Conservation (phyloP, 2,113 vertebrate species). For the Corythaixoides concolor region DNA sequence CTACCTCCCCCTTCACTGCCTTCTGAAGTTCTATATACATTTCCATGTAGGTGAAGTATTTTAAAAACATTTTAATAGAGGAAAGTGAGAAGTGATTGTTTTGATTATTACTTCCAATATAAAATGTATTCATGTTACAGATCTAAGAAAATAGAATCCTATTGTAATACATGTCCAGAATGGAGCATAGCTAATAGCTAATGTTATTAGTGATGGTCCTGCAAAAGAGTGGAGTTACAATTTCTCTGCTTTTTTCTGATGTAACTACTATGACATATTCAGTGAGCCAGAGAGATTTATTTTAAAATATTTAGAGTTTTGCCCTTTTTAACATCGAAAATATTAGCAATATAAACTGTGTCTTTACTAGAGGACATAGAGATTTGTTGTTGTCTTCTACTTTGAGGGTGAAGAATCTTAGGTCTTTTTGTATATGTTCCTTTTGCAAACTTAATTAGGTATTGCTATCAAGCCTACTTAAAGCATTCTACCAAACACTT, state of each 20-base stretch:
- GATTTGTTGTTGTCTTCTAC: not conserved
- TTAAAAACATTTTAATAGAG: not conserved
- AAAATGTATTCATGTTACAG: not conserved
- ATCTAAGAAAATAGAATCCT: not conserved
- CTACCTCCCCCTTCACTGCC: not conserved
- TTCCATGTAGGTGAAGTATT: not conserved
- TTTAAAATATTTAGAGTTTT: not conserved
- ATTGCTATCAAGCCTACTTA: not conserved
- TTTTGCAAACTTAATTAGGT: not conserved
- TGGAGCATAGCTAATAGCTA: not conserved
- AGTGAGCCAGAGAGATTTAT: not conserved
- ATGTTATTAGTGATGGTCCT: not conserved
- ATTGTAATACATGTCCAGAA: not conserved
- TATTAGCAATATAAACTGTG: not conserved
- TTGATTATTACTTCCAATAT: not conserved
- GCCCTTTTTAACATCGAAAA: not conserved
- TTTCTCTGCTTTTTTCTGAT: not conserved
- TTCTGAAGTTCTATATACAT: not conserved
- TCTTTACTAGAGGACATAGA: not conserved
- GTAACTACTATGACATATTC: not conserved
- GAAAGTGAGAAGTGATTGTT: not conserved
- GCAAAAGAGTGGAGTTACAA: not conserved
- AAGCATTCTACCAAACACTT: not conserved
- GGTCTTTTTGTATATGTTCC: not conserved
- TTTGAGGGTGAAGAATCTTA: not conserved